Conservation (phyloP, 2,113 vertebrate genomes). For the Engraulis encrasicolus region DNA sequence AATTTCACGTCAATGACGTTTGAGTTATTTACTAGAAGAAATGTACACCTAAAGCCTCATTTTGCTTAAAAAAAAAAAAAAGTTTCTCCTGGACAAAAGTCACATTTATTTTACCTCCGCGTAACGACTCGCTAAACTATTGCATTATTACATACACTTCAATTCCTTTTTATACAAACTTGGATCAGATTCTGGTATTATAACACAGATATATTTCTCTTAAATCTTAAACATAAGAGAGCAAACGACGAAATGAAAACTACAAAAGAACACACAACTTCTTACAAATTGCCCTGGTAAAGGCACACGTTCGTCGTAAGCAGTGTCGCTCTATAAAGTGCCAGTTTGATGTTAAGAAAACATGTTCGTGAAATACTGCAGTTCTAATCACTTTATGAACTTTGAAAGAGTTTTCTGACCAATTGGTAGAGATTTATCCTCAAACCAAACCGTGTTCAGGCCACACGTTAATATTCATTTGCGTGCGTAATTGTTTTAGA, state of each 20-base stretch:
- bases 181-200: slow-evolving; percentile 54
- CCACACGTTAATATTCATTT: background rate
- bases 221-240: slow-evolving; percentile 56
- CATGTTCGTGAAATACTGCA: slow-evolving; percentile 19
- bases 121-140: slow-evolving; percentile 86
- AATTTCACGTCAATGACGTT: slow-evolving; percentile 90
- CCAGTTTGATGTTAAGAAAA: slow-evolving; percentile 77
- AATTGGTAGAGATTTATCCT: background rate
- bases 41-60: slow-evolving; percentile 95
- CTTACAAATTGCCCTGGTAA: slow-evolving; percentile 47
- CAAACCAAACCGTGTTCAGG: background rate
- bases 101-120: slow-evolving; percentile 86
- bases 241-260: slow-evolving; percentile 48
- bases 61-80: slow-evolving; percentile 98
- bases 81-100: slow-evolving; percentile 89
- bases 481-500: background rate
- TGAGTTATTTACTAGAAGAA: slow-evolving; percentile 98
- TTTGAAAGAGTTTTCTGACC: background rate
- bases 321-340: slow-evolving; percentile 78
- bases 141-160: slow-evolving; percentile 82
- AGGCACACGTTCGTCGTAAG: slow-evolving; percentile 40
- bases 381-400: background rate
- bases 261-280: slow-evolving; percentile 54
- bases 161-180: slow-evolving; percentile 63
- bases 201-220: slow-evolving; percentile 55